Base-by-base conservation (phyloP, 1,140 invertebrate genomes). In the Drusus annulatus region DNA sequence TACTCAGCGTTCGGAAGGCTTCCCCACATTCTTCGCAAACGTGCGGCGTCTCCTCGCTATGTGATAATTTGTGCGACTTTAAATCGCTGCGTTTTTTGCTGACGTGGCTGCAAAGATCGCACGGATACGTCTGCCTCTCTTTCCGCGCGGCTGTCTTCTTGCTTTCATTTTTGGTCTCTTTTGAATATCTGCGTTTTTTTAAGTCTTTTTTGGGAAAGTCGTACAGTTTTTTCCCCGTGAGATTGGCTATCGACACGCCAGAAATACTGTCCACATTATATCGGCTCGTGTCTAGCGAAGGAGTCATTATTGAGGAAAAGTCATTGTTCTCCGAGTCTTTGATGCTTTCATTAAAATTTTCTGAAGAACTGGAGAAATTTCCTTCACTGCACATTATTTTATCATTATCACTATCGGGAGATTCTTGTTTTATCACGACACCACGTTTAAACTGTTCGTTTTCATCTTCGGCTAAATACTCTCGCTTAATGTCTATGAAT, bases 1-100 rank as follows among this genome's bases (percentile, higher is more conserved):
- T 84, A 77, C 85, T 87, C 56, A 87, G 86, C 5, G 84, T 86
- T 15, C 84, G 83, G 25, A 86, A 88, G 0, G 86, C 84, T 68
- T 87, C 87, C 16, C 86, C 86, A 45, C 87, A 88, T 16, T 62
- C 45, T 8, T 63, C 50, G 74, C 80, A 81, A 19, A 25, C 13
- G 54, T 19, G 71, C 19, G 31, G 54, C 10, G 15, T 68, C n/a
- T 73, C 50, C 23, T 25, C 77, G 23, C 17, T 79, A 54, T 79
- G 77, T 21, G 23, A 17, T 6, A 51, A 28, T 58, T 58, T 71
- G 31, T 79, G 77, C 0, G 52, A 13, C 15, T 54, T 71, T 28
- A 79, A 19, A 28, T 73, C 65, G 51, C 28, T 50, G 51, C 15
- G 36, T 17, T n/a, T 36, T 54, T 36, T 31, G 5, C 51, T 58